Conservation (phyloP, 1,140 invertebrate species). For the Gonioctena quinquepunctata region DNA sequence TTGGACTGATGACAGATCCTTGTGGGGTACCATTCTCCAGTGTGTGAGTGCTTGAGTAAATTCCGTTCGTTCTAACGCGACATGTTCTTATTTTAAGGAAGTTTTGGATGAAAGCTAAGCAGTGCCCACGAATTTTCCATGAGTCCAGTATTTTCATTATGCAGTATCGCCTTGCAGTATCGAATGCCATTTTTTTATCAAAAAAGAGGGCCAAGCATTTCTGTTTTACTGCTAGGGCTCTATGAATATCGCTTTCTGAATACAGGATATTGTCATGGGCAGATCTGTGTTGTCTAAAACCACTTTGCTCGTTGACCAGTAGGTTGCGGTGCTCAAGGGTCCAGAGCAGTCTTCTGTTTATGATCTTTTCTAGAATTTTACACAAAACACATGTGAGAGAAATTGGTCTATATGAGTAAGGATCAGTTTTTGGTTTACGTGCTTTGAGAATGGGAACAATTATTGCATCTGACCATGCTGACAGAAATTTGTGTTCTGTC, state of each 20-base stretch:
- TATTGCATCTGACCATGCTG: constrained; percentile 12
- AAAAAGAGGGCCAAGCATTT: constrained; percentile 6
- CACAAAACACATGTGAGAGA: constrained; percentile 16
- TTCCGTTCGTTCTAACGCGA: constrained; percentile 1
- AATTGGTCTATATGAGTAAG: constrained; percentile 17
- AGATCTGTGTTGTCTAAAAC: constrained; percentile 1
- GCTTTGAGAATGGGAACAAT: constrained; percentile 18
- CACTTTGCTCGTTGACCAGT: background rate
- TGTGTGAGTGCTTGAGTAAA: background rate
- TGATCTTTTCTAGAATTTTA: constrained; percentile 23
- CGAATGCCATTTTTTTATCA: constrained; percentile 18
- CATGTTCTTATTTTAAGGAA: constrained; percentile 18
- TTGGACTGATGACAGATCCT: background rate
- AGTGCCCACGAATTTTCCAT: constrained; percentile 15
- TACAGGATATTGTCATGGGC: constrained; percentile 6
- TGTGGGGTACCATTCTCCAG: constrained; percentile 7
- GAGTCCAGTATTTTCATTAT: constrained; percentile 15
- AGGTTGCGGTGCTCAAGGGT: constrained; percentile 14
- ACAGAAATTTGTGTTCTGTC: background rate
- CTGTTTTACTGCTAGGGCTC: constrained; percentile 13
- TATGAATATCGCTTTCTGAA: constrained; percentile 6
- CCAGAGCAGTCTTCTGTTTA: constrained; percentile 15
- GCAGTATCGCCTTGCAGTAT: constrained; percentile 4
- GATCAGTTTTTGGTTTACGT: constrained; percentile 1
- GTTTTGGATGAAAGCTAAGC: constrained; percentile 19